Evolutionary conservation across 2,113 vertebrate genomes (phyloP).

Genomic region (Macroglossus sobrinus): DNA sequence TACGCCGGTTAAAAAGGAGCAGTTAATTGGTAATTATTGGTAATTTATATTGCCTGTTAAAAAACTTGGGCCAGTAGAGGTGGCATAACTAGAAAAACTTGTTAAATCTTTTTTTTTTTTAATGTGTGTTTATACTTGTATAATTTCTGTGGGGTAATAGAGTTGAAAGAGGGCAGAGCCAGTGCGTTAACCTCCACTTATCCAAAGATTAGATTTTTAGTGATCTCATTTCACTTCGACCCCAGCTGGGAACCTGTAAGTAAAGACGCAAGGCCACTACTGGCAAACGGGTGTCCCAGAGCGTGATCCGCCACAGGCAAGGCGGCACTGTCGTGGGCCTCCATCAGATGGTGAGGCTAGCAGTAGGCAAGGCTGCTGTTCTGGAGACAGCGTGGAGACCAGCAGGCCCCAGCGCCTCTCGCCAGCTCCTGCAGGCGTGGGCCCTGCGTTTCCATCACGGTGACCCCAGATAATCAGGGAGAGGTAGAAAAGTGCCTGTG

Average conservation of each 20-base stretch:
- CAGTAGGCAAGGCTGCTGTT: not conserved
- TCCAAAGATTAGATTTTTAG: not conserved
- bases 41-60: not conserved
- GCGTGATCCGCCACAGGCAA: not conserved
- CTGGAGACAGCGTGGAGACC: not conserved
- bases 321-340: not conserved
- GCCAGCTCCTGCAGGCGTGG: not conserved
- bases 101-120: not conserved
- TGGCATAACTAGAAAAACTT: not conserved
- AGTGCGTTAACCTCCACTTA: not conserved
- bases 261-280: not conserved
- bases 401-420: accelerated
- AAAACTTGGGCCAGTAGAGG: not conserved
- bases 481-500: not conserved
- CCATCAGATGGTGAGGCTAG: accelerated
- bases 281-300: not conserved
- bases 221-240: not conserved
- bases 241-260: not conserved
- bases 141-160: not conserved
- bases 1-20: not conserved
- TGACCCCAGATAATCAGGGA: not conserved
- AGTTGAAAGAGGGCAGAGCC: not conserved
- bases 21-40: not conserved
- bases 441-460: not conserved
- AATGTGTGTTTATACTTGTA: not conserved